These are phyloP conservation scores for Cephus pulcher DNA, from an alignment of 2,888 invertebrate genomes.

Conservation along the genomic window DNA sequence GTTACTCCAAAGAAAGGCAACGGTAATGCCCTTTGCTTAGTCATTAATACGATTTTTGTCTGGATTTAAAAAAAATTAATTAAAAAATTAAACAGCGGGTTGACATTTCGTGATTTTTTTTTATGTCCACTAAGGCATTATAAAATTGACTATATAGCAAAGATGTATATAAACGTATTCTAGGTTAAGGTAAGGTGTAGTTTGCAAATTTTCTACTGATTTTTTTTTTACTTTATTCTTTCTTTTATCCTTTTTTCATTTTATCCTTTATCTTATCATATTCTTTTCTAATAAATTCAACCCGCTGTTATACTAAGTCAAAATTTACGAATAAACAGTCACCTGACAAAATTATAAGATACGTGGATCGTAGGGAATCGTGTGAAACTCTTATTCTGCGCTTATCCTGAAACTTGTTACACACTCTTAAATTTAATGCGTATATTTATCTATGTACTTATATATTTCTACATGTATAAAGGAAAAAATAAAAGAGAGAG, in stretches of 20 bases:
- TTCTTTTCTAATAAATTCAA: neutral
- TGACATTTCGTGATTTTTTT: neutral
- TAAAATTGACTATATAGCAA: neutral
- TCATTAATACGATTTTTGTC: neutral
- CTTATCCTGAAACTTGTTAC: slow-evolving; percentile 10
- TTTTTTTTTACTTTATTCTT: slow-evolving; percentile 18
- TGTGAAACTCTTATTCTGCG: slow-evolving; percentile 10
- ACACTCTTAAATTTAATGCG: slow-evolving; percentile 24
- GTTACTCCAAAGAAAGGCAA: slow-evolving; percentile 33
- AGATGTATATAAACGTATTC: neutral
- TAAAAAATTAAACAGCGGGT: neutral
- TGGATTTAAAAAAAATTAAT: neutral
- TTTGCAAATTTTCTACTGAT: neutral
- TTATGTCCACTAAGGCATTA: neutral
- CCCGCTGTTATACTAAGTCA: neutral
- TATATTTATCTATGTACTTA: slow-evolving; percentile 10
- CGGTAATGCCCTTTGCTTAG: slow-evolving; percentile 34
- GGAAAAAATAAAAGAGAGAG: slow-evolving; percentile 16
- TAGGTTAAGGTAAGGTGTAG: neutral
- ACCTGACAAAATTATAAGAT: slow-evolving; percentile 2
- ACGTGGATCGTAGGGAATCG: slow-evolving; percentile 17
- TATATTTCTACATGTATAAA: slow-evolving; percentile 13
- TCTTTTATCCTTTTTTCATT: slow-evolving; percentile 14
- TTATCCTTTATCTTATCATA: neutral
- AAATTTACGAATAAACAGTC: slow-evolving; percentile 16